phyloP scores from a whole-genome alignment of 53 echinoderm and acorn worm genomes.

The Astropecten irregularis region DNA sequence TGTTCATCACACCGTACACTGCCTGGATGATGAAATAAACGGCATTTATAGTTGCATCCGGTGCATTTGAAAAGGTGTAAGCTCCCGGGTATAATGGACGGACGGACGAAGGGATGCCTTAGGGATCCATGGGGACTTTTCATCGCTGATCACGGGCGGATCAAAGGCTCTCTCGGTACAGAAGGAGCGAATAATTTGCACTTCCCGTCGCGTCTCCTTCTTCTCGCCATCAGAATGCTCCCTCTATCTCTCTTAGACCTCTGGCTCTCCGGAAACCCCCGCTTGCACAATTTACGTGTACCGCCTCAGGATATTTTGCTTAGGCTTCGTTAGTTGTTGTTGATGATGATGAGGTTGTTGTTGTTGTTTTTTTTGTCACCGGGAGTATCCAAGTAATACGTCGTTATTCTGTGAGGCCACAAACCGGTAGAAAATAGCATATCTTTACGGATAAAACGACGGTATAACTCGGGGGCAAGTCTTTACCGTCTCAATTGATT shows the following conservation, averaged over 20 bases:
- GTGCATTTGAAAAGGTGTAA: conserved; percentile 10
- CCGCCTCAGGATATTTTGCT: conserved; percentile 12
- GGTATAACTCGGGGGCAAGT: conserved; percentile 24
- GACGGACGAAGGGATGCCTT: background rate
- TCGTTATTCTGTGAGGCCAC: background rate
- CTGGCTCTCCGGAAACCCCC: background rate
- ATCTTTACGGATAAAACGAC: conserved; percentile 9
- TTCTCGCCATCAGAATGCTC: too few relatives aligned
- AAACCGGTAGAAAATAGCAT: conserved; percentile 9
- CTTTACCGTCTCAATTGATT: conserved; percentile 3
- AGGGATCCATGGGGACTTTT: background rate
- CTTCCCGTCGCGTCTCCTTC: too few relatives aligned
- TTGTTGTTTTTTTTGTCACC: too few relatives aligned
- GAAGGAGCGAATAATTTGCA: too few relatives aligned
- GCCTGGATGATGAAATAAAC: too few relatives aligned
- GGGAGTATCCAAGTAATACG: background rate
- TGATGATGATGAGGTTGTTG: too few relatives aligned
- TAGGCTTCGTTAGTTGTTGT: too few relatives aligned
- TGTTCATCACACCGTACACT: too few relatives aligned
- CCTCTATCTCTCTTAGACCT: too few relatives aligned
- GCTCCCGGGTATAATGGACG: conserved; percentile 8
- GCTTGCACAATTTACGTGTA: background rate
- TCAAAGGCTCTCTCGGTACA: too few relatives aligned
- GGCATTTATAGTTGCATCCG: background rate
- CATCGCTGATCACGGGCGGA: conserved; percentile 16